Evolutionary conservation across 2,888 invertebrate species (phyloP).

Genomic region (Pycnomerus fuliginosus): DNA sequence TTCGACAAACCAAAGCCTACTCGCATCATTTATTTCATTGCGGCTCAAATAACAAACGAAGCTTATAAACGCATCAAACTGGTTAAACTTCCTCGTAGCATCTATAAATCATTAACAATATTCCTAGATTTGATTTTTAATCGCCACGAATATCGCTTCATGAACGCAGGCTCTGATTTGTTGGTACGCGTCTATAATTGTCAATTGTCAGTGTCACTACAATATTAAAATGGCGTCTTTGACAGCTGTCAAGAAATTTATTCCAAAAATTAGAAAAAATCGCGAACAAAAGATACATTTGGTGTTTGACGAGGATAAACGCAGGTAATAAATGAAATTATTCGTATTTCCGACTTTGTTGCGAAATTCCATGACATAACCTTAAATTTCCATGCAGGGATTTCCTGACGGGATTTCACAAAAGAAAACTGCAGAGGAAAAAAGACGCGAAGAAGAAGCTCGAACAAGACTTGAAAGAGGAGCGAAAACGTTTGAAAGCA

Average conservation of each 20-base stretch:
- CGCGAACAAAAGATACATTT: constrained; percentile 55
- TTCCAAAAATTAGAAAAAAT: constrained; percentile 46
- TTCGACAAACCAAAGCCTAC: constrained; percentile 14
- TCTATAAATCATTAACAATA: neutral
- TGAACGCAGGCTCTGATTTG: constrained; percentile 7
- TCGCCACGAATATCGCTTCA: neutral
- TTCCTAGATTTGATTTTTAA: constrained; percentile 2
- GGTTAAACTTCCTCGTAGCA: neutral
- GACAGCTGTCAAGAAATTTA: constrained; percentile 21
- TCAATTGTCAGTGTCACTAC: neutral
- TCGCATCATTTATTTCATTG: constrained; percentile 20
- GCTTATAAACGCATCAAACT: neutral
- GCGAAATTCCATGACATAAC: constrained; percentile 3
- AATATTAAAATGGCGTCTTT: constrained; percentile 20
- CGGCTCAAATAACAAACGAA: neutral
- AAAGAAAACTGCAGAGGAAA: constrained; percentile 74
- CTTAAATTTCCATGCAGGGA: constrained; percentile 59
- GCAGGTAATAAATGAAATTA: constrained; percentile 54
- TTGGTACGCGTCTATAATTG: constrained; percentile 4
- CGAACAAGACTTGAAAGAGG: constrained; percentile 70
- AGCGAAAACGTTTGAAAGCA: constrained; percentile 70
- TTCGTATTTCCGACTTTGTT: constrained; percentile 1
- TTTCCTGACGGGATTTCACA: constrained; percentile 78
- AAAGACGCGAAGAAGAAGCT: constrained; percentile 74
- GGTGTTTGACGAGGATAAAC: constrained; percentile 62